These are phyloP conservation scores for Tretioscincus oriximinensis DNA, from an alignment of 2,113 vertebrate species.

Conservation along the genomic window DNA sequence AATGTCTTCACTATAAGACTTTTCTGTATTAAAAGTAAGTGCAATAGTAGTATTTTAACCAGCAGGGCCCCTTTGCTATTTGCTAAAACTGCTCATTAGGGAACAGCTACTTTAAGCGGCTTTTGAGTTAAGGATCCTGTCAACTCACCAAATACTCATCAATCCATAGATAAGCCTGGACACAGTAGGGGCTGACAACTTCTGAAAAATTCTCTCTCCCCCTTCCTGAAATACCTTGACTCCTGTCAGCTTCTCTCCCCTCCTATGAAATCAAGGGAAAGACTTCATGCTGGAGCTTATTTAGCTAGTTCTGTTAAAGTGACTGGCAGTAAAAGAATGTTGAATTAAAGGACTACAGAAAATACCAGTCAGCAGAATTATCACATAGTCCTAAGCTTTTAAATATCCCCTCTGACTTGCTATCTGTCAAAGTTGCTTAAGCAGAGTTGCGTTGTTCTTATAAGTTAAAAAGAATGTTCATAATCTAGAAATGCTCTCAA, in stretches of 20 bases:
- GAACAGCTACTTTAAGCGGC: slow-evolving; percentile 9
- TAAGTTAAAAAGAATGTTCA: neutral
- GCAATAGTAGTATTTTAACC: slow-evolving; percentile 15
- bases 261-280: neutral
- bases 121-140: slow-evolving; percentile 12
- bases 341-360: slow-evolving; percentile 13
- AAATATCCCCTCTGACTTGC: neutral
- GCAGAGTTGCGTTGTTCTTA: neutral
- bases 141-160: neutral
- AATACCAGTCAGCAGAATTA: slow-evolving; percentile 13
- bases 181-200: neutral
- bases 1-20: slow-evolving; percentile 16
- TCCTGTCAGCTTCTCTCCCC: neutral
- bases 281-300: neutral
- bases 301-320: neutral
- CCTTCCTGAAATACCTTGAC: neutral
- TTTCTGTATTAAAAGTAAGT: slow-evolving; percentile 3
- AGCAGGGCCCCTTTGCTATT: neutral
- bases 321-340: neutral
- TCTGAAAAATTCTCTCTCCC: neutral
- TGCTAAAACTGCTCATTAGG: slow-evolving; percentile 12
- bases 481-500: neutral
- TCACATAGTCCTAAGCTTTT: neutral
- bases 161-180: slow-evolving; percentile 4
- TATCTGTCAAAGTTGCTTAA: neutral